Evolutionary conservation across 2,888 invertebrate genomes (phyloP), one percentile per base, ranked within the genome.

Genomic region (Megalurothrips usitatus): DNA sequence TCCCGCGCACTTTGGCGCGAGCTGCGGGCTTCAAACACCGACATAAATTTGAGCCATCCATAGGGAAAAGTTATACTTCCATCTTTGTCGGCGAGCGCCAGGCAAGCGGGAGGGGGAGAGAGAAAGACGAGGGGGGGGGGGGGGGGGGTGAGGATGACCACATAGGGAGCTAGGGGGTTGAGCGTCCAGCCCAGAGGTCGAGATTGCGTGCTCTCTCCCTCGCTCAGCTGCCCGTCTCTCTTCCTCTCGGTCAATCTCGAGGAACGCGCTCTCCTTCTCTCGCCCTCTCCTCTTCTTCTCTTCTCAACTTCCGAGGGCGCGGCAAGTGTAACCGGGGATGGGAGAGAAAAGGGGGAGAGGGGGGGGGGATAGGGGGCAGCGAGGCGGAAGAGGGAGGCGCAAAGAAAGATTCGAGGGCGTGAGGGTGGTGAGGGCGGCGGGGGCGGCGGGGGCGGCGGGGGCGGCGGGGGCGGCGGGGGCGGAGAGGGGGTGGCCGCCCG

Each of bases 41-140:
- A 75, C 68, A 75, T 75, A 75, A 75, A 75, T 75, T 75, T 26
- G 68, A 75, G 11, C 68, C 12, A 75, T 75, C 68, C 68, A 75
- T 75, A 75, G 68, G 68, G 68, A 75, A 75, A 75, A 75, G 68
- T 75, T 75, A 75, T 75, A 26, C 23, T 75, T 75, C 68, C 68
- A 23, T 75, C 68, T 26, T 68, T 75, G 68, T 26, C 23, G 68
- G 68, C 68, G 23, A 68, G 52, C 12, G 58, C 58, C 14, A 19
- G 6, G 58, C 52, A 19, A 6, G 3, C 3, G 6, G 34, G 34
- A 43, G 34, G 34, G 34, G 6, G 3, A 43, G 34, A 43, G 34
- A 43, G n/a, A n/a, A n/a, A n/a, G n/a, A n/a, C n/a, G n/a, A n/a
- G n/a, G n/a, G n/a, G n/a, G n/a, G 34, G 34, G 34, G 6, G 34